Base-by-base conservation (phyloP, 2,113 vertebrate species). In the Ploceus nigricollis region DNA sequence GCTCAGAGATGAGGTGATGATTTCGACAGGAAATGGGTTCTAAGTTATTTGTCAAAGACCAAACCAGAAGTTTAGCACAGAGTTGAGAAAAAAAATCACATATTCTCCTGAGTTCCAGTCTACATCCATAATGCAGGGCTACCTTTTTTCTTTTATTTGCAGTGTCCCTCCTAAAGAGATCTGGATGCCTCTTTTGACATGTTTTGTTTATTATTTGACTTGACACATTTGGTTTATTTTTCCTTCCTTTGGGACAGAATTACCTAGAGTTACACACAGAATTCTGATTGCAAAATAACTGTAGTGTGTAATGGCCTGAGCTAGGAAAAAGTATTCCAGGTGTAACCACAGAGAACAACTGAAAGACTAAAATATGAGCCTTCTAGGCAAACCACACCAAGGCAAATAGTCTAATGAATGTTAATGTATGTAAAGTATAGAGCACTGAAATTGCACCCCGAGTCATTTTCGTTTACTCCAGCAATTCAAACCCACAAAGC, bases 381-480 rank as follows among this genome's bases (percentile, higher is more conserved):
- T 92, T 58, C 76, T 15, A 81, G 89, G 80, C 64, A 96, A 93
- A 93, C 86, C 89, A 92, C 61, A 93, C 9, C 35, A 82, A 75
- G 13, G 40, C 37, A 70, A 77, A 47, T 4, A 84, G 6, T 10
- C 23, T 61, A 92, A 89, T 89, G 42, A 73, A 89, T 70, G 64
- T 39, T 93, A 85, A 81, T 58, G 33, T 11, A 57, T 22, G 35
- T n/a, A 69, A 94, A 94, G 16, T 50, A 66, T 1, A 78, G 6
- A 18, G 47, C 42, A 45, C 7, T 53, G 33, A 91, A 95, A 89
- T 66, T 33, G 31, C 11, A 13, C 54, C 27, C 39, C 0, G 0
- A 81, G 82, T 20, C 35, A 82, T 68, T 79, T 58, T 9, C 50
- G 5, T 73, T 94, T 66, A 57, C 23, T 69, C 23, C 63, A 73